Percentiles rank a stretch among this genome's conserved stretches.
Evolutionary conservation across 2,888 invertebrate genomes (phyloP).

Genomic region (Drosophila subquinaria): DNA sequence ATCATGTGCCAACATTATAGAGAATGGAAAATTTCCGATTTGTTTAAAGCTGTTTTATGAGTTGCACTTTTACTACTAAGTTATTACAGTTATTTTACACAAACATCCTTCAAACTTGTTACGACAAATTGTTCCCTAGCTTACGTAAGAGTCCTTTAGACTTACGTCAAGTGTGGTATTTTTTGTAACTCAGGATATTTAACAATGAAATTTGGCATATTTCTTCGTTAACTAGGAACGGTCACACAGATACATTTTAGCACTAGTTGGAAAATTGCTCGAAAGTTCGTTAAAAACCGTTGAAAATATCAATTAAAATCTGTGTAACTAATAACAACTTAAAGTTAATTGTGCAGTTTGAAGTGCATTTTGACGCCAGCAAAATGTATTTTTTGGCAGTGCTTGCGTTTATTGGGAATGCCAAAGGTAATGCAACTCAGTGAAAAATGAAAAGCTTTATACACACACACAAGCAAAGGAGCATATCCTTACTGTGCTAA

Average conservation of each 20-base stretch:
- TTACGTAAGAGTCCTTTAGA: background rate
- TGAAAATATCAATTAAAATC: conserved; percentile 64
- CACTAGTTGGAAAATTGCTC: conserved; percentile 68
- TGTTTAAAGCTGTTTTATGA: too few relatives aligned
- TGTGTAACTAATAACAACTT: conserved; percentile 45
- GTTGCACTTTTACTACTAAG: too few relatives aligned
- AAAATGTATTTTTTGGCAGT: conserved; percentile 83
- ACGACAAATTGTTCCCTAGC: background rate
- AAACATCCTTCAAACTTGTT: too few relatives aligned
- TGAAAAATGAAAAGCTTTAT: conserved; percentile 67
- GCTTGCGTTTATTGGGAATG: conserved; percentile 83
- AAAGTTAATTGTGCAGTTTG: conserved; percentile 51
- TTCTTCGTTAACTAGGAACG: conserved; percentile 24
- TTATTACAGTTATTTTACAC: too few relatives aligned
- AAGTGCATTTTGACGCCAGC: conserved; percentile 58
- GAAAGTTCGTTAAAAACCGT: conserved; percentile 73
- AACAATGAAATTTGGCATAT: background rate
- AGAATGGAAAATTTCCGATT: too few relatives aligned
- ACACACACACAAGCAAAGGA: conserved; percentile 51
- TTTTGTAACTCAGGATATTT: conserved; percentile 15
- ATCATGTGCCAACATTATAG: too few relatives aligned
- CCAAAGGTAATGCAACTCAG: conserved; percentile 82
- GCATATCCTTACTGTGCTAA: conserved; percentile 57
- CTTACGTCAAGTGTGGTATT: conserved; percentile 28
- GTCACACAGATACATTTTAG: conserved; percentile 52